Conservation (phyloP, 2,113 vertebrate genomes). For the Corythornis vintsioides region DNA sequence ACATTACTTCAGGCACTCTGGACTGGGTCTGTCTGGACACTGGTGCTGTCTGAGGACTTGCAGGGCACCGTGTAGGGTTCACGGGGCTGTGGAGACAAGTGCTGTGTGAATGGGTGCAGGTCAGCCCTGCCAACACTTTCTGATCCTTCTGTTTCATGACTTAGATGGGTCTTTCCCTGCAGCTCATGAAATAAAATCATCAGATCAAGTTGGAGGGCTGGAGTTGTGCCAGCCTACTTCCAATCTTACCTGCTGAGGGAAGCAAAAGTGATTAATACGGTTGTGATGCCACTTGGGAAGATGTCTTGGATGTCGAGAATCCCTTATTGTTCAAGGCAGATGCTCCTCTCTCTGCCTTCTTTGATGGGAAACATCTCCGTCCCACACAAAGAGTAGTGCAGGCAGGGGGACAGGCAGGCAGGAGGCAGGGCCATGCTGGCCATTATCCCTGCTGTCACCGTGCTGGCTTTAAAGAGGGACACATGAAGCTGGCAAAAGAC, state of each 20-base stretch:
- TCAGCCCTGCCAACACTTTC: neutral
- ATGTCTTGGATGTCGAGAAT: neutral
- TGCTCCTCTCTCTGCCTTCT: neutral
- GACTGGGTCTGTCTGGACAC: neutral
- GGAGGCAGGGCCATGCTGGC: neutral
- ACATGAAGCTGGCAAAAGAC: neutral
- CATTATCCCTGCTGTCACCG: neutral
- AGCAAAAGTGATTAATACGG: neutral
- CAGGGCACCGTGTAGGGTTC: neutral
- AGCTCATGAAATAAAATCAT: neutral
- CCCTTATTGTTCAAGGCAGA: neutral
- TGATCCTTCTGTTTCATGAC: neutral
- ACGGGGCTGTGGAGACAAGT: neutral
- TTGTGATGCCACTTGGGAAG: neutral
- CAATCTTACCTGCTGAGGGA: neutral
- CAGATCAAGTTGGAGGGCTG: neutral
- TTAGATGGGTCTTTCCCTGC: neutral
- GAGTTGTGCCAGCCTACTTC: neutral
- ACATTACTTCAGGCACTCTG: neutral
- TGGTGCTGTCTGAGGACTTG: neutral
- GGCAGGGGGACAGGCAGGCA: neutral
- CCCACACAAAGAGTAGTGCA: accelerated
- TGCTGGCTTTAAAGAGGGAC: neutral
- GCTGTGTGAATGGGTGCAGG: neutral
- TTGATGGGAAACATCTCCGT: neutral